A percentile compares a stretch with the other conserved stretches of the same genome.
Evolutionary conservation across 2,888 invertebrate genomes (phyloP).

Genomic region (Eueremaeus valkanovi): DNA sequence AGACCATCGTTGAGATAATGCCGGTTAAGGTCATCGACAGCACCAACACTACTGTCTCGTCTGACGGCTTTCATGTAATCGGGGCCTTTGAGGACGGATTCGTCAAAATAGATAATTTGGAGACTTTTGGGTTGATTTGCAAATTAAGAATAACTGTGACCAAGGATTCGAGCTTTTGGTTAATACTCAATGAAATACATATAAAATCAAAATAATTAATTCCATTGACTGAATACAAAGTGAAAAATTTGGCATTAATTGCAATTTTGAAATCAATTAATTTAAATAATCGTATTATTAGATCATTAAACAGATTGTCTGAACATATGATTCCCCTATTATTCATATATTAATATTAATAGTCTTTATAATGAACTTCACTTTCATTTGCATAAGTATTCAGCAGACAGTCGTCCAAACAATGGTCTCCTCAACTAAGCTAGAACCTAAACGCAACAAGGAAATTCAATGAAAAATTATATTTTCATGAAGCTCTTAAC

Average conservation of each 20-base stretch:
- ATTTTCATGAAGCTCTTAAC: too few relatives aligned
- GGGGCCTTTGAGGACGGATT: slow-evolving; percentile 44
- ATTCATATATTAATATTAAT: too few relatives aligned
- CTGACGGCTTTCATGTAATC: slow-evolving; percentile 44
- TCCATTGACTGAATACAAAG: not conserved
- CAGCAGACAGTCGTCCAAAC: too few relatives aligned
- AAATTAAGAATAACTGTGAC: not conserved
- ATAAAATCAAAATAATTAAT: not conserved
- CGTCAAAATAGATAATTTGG: slow-evolving; percentile 1
- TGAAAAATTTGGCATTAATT: too few relatives aligned
- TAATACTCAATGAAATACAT: slow-evolving; percentile 29
- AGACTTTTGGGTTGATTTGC: not conserved
- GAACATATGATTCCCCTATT: too few relatives aligned
- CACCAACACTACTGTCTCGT: slow-evolving; percentile 38
- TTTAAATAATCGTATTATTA: not conserved
- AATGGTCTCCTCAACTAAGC: too few relatives aligned
- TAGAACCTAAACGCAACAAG: too few relatives aligned
- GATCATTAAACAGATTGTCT: too few relatives aligned
- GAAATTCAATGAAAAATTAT: too few relatives aligned
- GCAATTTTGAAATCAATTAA: not conserved
- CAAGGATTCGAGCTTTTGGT: not conserved
- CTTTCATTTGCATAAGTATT: too few relatives aligned
- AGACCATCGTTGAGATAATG: slow-evolving; percentile 73
- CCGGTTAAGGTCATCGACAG: slow-evolving; percentile 52
- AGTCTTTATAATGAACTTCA: too few relatives aligned